Base-by-base conservation (phyloP, 2,113 vertebrate species). In the Danionella cerebrum region DNA sequence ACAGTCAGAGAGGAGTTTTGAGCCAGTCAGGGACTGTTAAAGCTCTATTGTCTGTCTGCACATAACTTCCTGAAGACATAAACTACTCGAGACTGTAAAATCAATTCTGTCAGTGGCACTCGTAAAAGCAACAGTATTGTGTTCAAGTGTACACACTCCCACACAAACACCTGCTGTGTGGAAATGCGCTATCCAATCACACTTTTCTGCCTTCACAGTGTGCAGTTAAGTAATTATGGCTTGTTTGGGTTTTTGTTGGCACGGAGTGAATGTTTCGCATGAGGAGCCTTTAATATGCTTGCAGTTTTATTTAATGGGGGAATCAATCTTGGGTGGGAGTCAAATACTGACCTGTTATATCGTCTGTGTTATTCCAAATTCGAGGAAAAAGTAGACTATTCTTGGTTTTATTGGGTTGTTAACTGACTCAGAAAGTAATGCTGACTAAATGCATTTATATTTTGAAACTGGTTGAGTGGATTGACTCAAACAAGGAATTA, bases 231-330 rank as follows among this genome's bases (percentile, higher is more conserved):
- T 91, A 91, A 92, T 91, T 90, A 89, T 84, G 76, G 83, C 88
- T 93, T 88, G 91, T 90, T 91, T 89, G 85, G 86, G 87, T 89
- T 90, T 89, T 89, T 85, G 88, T 90, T 84, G 86, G 85, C 87
- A 83, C 75, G 84, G 87, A 90, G 88, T 90, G 89, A 87, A 92
- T 89, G 89, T 88, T 87, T 86, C 86, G 90, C 88, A 89, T 86
- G 85, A 88, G 89, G 89, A 89, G 87, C 85, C 85, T 88, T 74
- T 89, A 87, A 89, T 91, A 89, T 92, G 88, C 90, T 88, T 83
- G 85, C 86, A 6, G 87, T 90, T 91, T 88, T 90, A 89, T 87
- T 51, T 90, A 84, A 83, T 85, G 13, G 35, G n/a, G 19, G 87
- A 89, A 88, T 88, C 86, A 84, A 78, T 85, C 84, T 85, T 90